Percentiles rank a stretch among this genome's conserved stretches.
These are phyloP conservation scores for Dermatemys mawii DNA, from an alignment of 2,113 vertebrate species.

Conservation along the genomic window DNA sequence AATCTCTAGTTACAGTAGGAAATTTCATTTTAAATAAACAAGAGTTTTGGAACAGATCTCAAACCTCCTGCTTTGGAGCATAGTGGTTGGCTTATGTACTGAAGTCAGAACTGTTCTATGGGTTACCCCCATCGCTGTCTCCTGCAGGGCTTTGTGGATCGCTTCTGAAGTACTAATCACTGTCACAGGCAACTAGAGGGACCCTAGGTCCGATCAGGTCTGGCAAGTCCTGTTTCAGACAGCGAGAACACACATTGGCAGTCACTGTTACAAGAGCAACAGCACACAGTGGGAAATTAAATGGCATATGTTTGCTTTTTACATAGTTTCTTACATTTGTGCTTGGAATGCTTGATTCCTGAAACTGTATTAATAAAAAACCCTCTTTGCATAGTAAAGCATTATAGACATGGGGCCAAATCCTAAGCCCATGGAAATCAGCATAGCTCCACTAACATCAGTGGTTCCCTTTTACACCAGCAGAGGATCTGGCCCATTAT, in stretches of 20 bases:
- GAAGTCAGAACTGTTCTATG: background rate
- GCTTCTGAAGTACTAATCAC: background rate
- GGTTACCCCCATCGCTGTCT: background rate
- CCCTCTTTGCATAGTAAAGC: background rate
- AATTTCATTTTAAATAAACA: background rate
- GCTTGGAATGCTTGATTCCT: background rate
- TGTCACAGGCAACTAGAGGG: background rate
- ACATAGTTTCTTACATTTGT: background rate
- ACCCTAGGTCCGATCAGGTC: background rate
- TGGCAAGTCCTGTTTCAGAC: background rate
- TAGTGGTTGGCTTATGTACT: no score
- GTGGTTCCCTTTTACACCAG: background rate
- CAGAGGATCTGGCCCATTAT: background rate
- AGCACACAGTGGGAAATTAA: rapidly evolving
- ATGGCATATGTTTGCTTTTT: background rate
- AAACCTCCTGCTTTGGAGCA: background rate
- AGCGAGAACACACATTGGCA: background rate
- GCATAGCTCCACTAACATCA: background rate
- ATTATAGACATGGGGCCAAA: background rate
- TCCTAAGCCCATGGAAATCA: rapidly evolving
- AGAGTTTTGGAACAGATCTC: background rate
- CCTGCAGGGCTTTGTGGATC: background rate
- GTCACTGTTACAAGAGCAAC: background rate
- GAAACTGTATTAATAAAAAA: background rate
- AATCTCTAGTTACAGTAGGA: background rate